Base-by-base conservation (phyloP, 1,140 invertebrate genomes). In the Adoxophyes honmai region DNA sequence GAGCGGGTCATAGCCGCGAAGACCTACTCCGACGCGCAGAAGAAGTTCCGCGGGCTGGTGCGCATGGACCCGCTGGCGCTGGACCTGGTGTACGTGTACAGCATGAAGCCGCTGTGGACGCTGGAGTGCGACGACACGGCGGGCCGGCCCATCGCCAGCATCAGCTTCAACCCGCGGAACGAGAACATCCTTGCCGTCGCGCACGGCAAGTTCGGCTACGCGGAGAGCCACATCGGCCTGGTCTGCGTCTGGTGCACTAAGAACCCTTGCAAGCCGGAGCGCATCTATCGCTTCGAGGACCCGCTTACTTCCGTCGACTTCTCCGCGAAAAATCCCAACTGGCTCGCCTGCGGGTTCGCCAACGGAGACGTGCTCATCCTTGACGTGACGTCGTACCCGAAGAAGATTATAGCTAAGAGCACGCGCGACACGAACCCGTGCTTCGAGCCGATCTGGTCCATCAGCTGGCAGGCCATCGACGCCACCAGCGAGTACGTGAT, bases 231-330 rank as follows among this genome's bases (percentile, higher is more conserved):
- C 7, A 80, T 86, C 44, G 95, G 96, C 0, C 67, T 94, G n/a
- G 88, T 97, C 0, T 91, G 94, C 42, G 89, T 97, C 60, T 98
- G 95, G 94, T 93, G 92, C 62, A 93, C 96, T 0, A 98, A 98
- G 88, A 97, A 97, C 84, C 96, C 96, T 0, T 92, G 92, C 7
- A 93, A 94, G 68, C 96, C 96, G 0, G 96, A 96, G 75, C 90
- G 93, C 63, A 70, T 91, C 0, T 96, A 93, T 71, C 59, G 82
- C 6, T 96, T 96, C 60, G 72, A 92, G 8, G 91, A 90, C 64
- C 92, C 95, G 0, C 91, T 97, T 0, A 94, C 95, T 14, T 91
- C 92, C 35, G 78, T 97, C 0, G 91, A 94, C 52, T 96, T 96
- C 86, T 95, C 96, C 37, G 86, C 81, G 0, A 78, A 81, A 14